Evolutionary conservation across 1,140 invertebrate species (phyloP), one percentile per base, ranked within the genome.

Genomic region (Ceratina japonica): DNA sequence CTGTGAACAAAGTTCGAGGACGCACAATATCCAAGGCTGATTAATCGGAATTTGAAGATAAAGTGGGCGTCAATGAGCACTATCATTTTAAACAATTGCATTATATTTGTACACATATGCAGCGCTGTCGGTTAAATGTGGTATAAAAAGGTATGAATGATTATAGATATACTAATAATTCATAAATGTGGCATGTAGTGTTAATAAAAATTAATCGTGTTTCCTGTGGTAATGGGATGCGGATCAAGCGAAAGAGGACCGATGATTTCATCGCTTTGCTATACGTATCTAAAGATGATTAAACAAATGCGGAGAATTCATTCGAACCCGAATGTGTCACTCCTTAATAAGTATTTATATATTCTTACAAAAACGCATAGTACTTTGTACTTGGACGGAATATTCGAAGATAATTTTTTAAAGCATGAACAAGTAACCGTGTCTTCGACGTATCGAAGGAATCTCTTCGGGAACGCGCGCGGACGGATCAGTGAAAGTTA

Each of bases 251-350:
- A 65, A 49, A 52, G 18, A 22, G 16, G 18, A 68, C 1, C 8
- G 65, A 76, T 76, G 65, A 77, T 70, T 70, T 70, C 27, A 77
- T 24, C n/a, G n/a, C 0, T 52, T 37, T 44, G 2, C 16, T 18
- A 8, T 70, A 22, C 7, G 0, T 22, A 76, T 61, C n/a, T 51
- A 12, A 8, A 27, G 3, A 22, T 52, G 22, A 76, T 31, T 76
- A 76, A 76, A 51, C 1, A 13, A 0, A 7, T 4, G 24, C 20
- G n/a, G 13, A 24, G 12, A 12, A 59, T 0, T 5, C 1, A 0
- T 51, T 54, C 31, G 49, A 18, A 16, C 3, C 3, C 12, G 5
- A 27, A 49, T 49, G 37, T 31, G 37, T 75, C 37, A 59, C 27
- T 4, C 7, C 1, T 44, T 58, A 44, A n/a, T 13, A 24, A 49